A percentile compares a stretch with the other conserved stretches of the same genome.
Conservation (phyloP, 2,797 vertebrate species). For the Sebastolobus altivelis region DNA sequence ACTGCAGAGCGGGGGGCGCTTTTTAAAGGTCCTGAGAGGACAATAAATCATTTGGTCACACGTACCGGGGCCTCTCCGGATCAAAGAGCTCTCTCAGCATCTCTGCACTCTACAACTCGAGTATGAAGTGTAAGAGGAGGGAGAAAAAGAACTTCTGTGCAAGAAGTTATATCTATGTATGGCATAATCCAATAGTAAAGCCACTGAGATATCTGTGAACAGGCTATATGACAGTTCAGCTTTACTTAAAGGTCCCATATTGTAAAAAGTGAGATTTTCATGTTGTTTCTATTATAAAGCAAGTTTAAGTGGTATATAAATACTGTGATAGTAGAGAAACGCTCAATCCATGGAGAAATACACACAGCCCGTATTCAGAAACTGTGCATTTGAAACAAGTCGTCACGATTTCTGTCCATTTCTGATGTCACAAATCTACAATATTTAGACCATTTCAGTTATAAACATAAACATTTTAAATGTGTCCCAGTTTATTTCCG, state of each 20-base stretch:
- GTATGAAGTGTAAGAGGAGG: conserved; percentile 21
- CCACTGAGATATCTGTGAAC: conserved; percentile 3
- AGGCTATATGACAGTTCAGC: neutral
- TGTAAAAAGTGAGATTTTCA: fast-evolving
- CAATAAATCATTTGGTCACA: conserved; percentile 68
- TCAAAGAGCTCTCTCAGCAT: conserved; percentile 64
- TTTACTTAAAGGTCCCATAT: neutral
- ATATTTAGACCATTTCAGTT: no score
- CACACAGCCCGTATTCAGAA: no score
- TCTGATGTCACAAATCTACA: no score
- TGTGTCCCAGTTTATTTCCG: no score
- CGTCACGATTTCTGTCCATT: no score
- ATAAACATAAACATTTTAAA: no score
- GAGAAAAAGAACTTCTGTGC: neutral
- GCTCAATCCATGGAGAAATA: no score
- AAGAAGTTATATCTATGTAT: conserved; percentile 16
- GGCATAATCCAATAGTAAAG: conserved; percentile 19
- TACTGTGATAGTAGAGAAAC: no score
- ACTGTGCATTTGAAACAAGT: no score
- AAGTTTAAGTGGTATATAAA: no score
- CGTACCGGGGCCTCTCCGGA: conserved; percentile 20
- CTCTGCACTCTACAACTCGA: conserved; percentile 15
- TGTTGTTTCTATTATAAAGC: no score
- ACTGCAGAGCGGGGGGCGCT: conserved; percentile 48
- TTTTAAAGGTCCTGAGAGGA: conserved; percentile 54